Conservation (phyloP, 1,140 invertebrate genomes). For the Carposina sasakii region DNA sequence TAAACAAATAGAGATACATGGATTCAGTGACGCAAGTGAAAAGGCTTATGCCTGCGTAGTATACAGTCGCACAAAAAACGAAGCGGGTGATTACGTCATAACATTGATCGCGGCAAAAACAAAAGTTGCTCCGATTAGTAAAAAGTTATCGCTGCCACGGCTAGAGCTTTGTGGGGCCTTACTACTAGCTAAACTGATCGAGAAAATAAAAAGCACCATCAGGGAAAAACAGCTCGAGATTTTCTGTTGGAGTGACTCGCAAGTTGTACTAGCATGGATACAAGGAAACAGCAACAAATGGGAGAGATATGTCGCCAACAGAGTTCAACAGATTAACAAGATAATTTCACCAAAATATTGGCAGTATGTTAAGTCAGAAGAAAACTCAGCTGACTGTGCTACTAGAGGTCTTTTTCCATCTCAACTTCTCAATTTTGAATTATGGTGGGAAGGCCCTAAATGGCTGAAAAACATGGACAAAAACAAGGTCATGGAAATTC, state of each 20-base stretch:
- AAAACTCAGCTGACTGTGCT: conserved; percentile 41
- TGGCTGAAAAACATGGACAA: conserved; percentile 2
- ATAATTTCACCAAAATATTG: conserved; percentile 17
- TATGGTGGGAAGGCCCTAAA: conserved; percentile 46
- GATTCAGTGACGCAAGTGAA: conserved; percentile 30
- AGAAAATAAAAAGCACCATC: conserved; percentile 1
- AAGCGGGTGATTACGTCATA: not conserved
- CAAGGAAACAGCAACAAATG: conserved; percentile 25
- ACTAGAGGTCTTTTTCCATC: conserved; percentile 28
- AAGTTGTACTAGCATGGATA: conserved; percentile 33
- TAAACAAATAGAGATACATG: conserved; percentile 29
- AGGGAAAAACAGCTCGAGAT: not conserved
- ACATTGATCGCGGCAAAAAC: conserved; percentile 1
- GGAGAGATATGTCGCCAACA: conserved; percentile 25
- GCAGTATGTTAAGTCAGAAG: conserved; percentile 25
- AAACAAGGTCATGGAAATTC: not conserved
- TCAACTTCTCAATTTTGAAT: conserved; percentile 18
- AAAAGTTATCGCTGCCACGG: conserved; percentile 15
- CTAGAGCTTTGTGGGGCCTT: conserved; percentile 40
- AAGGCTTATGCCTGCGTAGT: conserved; percentile 21
- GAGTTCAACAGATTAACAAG: conserved; percentile 35
- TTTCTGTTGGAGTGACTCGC: conserved; percentile 37
- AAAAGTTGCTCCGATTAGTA: not conserved
- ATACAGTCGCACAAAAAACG: not conserved
- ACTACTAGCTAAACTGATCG: conserved; percentile 18